Conservation (phyloP, 1,140 invertebrate species). For the Ceratosolen solmsi region DNA sequence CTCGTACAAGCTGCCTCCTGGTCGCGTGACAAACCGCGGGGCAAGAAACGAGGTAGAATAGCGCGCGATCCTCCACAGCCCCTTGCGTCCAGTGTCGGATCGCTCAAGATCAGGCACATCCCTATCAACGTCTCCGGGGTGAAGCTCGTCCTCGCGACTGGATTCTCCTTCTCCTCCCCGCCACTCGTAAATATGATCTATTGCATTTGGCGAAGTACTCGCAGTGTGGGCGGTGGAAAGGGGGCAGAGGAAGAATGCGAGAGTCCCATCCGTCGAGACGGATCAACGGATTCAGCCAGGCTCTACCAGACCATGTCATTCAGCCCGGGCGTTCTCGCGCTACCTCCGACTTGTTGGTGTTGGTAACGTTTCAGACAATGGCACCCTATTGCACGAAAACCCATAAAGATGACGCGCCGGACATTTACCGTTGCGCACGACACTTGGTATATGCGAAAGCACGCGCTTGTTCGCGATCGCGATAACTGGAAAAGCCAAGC, state of each 20-base stretch:
- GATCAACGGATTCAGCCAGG: no score
- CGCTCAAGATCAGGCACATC: conserved; percentile 48
- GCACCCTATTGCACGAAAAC: no score
- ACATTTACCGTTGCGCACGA: background rate
- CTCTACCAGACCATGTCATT: no score
- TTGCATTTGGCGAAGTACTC: conserved; percentile 61
- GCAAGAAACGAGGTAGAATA: background rate
- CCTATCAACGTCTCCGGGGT: no score
- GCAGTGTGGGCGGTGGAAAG: background rate
- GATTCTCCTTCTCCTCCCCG: conserved; percentile 49
- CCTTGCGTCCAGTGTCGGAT: conserved; percentile 1
- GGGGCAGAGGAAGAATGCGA: background rate
- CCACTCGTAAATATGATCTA: conserved; percentile 68
- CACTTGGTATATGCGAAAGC: background rate
- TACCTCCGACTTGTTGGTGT: no score
- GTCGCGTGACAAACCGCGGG: no score
- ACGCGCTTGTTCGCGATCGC: no score
- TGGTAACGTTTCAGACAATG: no score
- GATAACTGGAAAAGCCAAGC: background rate
- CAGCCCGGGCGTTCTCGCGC: no score
- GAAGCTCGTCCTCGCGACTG: background rate
- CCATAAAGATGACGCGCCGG: background rate
- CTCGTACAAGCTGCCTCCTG: no score
- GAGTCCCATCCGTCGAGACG: background rate
- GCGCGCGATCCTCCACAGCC: no score